Evolutionary conservation across 2,888 invertebrate genomes (phyloP).

Genomic region (Thelaira solivaga): DNA sequence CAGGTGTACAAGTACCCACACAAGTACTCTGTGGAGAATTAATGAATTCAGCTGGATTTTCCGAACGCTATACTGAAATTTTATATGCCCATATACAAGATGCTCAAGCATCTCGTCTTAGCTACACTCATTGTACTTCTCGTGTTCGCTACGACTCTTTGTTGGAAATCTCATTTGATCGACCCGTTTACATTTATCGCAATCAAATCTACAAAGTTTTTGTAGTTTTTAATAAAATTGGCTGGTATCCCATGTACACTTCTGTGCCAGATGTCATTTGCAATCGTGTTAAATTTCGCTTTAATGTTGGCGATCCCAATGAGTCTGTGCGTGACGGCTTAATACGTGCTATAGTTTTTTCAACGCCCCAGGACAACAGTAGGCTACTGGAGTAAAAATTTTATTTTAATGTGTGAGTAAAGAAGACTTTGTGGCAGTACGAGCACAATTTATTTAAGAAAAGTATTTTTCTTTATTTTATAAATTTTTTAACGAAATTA

Average conservation of each 20-base stretch:
- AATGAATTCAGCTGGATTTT: constrained; percentile 74
- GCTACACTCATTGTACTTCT: constrained; percentile 89
- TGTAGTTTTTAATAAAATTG: constrained; percentile 88
- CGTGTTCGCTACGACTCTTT: constrained; percentile 85
- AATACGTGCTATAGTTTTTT: constrained; percentile 87
- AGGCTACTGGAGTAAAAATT: constrained; percentile 68
- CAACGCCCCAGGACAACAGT: constrained; percentile 73
- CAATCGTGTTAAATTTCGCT: constrained; percentile 86
- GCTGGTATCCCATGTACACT: constrained; percentile 88
- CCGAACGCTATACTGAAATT: constrained; percentile 83
- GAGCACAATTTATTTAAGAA: no score
- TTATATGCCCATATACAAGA: constrained; percentile 89
- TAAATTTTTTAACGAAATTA: constrained; percentile 1
- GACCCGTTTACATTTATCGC: constrained; percentile 86
- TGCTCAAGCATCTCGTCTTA: constrained; percentile 86
- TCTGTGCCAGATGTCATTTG: constrained; percentile 83
- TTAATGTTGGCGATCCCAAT: constrained; percentile 84
- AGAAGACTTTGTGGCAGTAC: constrained; percentile 52
- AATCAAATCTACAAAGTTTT: constrained; percentile 87
- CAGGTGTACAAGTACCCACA: constrained; percentile 84
- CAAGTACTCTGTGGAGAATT: constrained; percentile 79
- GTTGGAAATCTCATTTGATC: constrained; percentile 88
- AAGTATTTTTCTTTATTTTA: constrained; percentile 38
- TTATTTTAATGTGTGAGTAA: neutral
- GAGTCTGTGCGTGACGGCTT: constrained; percentile 87